phyloP scores from a whole-genome alignment of 2,888 invertebrate genomes.

The Bedellia somnulentella region DNA sequence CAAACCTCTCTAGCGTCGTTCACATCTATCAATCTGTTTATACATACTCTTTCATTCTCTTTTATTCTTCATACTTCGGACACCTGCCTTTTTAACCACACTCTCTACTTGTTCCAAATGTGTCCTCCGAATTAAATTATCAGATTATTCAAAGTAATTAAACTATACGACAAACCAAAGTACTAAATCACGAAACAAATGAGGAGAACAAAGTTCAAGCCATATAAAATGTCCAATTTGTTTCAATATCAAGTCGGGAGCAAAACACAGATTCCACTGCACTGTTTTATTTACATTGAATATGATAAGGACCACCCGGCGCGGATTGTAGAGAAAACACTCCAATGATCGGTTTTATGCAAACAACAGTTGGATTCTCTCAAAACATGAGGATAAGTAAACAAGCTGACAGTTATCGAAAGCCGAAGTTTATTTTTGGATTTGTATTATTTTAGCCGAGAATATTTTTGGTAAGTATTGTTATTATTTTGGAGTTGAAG shows the following conservation, averaged over 20 bases:
- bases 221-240: too few species aligned
- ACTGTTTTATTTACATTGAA: slow-evolving; percentile 44
- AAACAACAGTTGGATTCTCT: slow-evolving; percentile 47
- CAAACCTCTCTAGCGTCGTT: too few species aligned
- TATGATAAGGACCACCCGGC: slow-evolving; percentile 59
- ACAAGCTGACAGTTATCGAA: slow-evolving; percentile 26
- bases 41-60: too few species aligned
- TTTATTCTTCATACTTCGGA: too few species aligned
- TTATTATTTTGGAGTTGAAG: too few species aligned
- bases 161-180: not conserved
- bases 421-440: slow-evolving; percentile 3
- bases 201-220: slow-evolving; percentile 37
- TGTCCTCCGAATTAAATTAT: not conserved
- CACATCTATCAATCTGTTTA: too few species aligned
- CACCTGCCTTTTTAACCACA: too few species aligned
- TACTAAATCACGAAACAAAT: slow-evolving; percentile 13
- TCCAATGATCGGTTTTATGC: slow-evolving; percentile 27
- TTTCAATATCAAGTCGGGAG: too few species aligned
- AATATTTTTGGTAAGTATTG: too few species aligned
- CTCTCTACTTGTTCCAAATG: too few species aligned
- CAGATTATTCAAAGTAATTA: not conserved
- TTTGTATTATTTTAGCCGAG: too few species aligned
- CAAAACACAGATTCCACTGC: too few species aligned
- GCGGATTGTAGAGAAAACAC: slow-evolving; percentile 18
- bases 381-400: slow-evolving; percentile 48